A percentile compares a stretch with the other conserved stretches of the same genome.
Conservation (phyloP, 1,140 invertebrate species). For the Drosophila dunni region DNA sequence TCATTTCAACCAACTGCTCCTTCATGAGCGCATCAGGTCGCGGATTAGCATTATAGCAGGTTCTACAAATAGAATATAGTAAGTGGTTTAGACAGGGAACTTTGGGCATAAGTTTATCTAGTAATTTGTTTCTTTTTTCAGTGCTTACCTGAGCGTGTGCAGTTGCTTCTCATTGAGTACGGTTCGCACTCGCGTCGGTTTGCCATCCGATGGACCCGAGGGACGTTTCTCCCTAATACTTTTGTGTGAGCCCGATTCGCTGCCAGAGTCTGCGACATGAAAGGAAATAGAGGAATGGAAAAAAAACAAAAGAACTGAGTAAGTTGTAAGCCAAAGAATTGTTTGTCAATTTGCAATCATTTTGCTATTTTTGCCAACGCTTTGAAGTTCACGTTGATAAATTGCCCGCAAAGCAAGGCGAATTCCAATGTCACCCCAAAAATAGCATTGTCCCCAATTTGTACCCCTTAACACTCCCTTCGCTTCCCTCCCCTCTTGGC, state of each 20-base stretch:
- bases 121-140: no score
- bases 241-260: conserved; percentile 93
- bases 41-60: conserved; percentile 98
- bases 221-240: conserved; percentile 87
- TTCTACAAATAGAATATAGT: conserved; percentile 85
- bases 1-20: conserved; percentile 99
- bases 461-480: background rate
- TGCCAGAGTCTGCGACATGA: conserved; percentile 91
- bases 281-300: background rate
- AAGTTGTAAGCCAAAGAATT: background rate
- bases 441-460: conserved; percentile 28
- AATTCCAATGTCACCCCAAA: conserved; percentile 48
- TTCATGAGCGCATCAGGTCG: conserved; percentile 99
- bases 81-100: no score
- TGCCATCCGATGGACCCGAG: conserved; percentile 91
- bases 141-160: conserved; percentile 92
- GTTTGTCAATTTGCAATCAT: conserved; percentile 35
- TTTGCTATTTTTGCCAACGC: conserved; percentile 49
- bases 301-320: background rate
- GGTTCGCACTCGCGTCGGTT: conserved; percentile 98
- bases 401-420: conserved; percentile 22
- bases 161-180: conserved; percentile 99
- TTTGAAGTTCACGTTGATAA: conserved; percentile 65
- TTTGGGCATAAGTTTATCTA: no score
- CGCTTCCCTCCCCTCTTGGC: background rate